Evolutionary conservation across 2,797 vertebrate genomes (phyloP), one percentile per base, ranked within the genome.

Genomic region (Numenius phaeopus): DNA sequence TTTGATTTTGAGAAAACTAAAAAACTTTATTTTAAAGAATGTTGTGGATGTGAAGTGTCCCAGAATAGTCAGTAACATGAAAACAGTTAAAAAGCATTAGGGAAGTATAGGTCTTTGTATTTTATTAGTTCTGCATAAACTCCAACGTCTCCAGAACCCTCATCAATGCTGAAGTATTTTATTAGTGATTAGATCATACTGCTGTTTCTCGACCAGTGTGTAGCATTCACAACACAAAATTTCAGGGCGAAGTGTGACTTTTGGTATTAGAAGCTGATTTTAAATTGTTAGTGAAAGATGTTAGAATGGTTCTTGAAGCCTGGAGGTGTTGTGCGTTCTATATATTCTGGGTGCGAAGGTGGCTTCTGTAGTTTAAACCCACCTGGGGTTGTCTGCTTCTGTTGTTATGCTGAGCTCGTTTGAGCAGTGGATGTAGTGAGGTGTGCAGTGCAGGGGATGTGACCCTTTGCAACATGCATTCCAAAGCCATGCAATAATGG

Each of bases 401-500:
- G 72, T 54, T 79, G 91, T 89, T 90, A 59, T 26, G 14, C 23
- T 9, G 26, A 72, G 52, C 18, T 8, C 18, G 8, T 85, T 61
- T 94, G 30, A 83, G 52, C 5, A 3, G 34, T 54, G 76, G 81
- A 52, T 44, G 76, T 62, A 44, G 19, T 34, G 64, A 95, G 65
- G 71, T 93, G 52, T 62, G 59, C 6, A 6, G 50, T 83, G 75
- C 65, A 89, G 76, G 92, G 81, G 92, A 83, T 94, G 54, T 92
- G 91, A 94, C 94, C 90, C 89, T 93, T 94, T 5, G 4, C 85
- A 91, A 49, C 18, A 19, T n/a, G 10, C 85, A 55, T 97, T 97
- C 96, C 95, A 95, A 72, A 90, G 40, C 32, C 54, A 42, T 97
- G 94, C 83, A 90, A 73, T 96, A 95, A 92, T 79, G 88, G 82